Conservation (phyloP, 2,113 vertebrate species). For the Pseudolaguvia tuberculata region DNA sequence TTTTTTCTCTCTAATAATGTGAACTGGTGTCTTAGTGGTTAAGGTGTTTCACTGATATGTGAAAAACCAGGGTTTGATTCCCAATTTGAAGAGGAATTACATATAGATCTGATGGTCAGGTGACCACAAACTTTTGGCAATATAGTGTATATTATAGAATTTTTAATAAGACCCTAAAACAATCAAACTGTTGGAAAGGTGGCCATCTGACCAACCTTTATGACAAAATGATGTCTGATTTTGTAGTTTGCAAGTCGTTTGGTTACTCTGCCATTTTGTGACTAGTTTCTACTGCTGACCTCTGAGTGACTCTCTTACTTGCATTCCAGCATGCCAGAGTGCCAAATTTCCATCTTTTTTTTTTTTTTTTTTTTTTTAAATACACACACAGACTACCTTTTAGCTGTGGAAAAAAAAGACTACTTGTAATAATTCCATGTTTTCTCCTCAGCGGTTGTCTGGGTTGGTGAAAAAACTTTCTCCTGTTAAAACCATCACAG, state of each 20-base stretch:
- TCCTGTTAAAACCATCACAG: constrained; percentile 55
- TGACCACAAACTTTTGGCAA: too few species aligned
- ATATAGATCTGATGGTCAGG: too few species aligned
- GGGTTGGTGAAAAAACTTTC: constrained; percentile 38
- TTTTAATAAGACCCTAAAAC: too few species aligned
- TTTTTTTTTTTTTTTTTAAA: too few species aligned
- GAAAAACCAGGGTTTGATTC: too few species aligned
- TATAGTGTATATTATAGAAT: too few species aligned
- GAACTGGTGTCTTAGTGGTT: too few species aligned
- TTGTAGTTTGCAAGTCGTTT: background rate
- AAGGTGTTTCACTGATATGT: too few species aligned
- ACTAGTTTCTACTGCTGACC: constrained; percentile 15
- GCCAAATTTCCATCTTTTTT: constrained; percentile 16
- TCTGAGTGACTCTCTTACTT: constrained; percentile 14
- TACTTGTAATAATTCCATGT: background rate
- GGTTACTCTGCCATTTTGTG: constrained; percentile 27
- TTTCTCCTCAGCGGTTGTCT: background rate
- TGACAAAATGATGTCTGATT: background rate
- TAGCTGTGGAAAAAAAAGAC: background rate
- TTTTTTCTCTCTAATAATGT: too few species aligned
- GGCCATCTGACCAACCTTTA: too few species aligned
- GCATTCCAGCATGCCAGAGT: constrained; percentile 10
- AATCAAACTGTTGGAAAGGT: too few species aligned
- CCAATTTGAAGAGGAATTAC: too few species aligned
- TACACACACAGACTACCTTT: background rate